Conservation (phyloP, 2,888 invertebrate species). For the Drosophila mulleri region DNA sequence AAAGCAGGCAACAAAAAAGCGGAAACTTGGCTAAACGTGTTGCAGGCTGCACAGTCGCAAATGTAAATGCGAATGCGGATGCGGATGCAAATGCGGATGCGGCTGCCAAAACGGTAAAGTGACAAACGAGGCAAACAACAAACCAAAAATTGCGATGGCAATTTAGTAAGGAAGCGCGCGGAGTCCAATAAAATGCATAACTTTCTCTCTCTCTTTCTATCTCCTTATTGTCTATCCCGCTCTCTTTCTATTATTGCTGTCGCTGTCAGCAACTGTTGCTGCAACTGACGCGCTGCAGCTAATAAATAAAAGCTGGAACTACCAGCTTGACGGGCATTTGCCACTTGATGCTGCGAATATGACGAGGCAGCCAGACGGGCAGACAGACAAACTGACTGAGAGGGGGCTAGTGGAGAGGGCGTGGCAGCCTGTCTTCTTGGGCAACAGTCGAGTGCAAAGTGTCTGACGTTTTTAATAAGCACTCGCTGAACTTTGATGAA, state of each 20-base stretch:
- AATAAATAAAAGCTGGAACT: constrained; percentile 48
- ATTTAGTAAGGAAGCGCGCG: neutral
- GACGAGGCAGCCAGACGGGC: constrained; percentile 30
- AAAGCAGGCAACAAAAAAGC: constrained; percentile 55
- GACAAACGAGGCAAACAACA: constrained; percentile 23
- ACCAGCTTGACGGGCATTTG: constrained; percentile 40
- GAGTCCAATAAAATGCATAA: neutral
- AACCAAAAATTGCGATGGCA: constrained; percentile 26
- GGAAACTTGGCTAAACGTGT: constrained; percentile 30
- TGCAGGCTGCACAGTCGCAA: constrained; percentile 27
- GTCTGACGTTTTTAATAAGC: constrained; percentile 65
- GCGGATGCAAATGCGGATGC: constrained; percentile 2
- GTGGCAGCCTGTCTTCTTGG: constrained; percentile 23
- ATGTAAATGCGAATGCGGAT: neutral
- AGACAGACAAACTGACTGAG: neutral
- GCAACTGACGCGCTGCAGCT: constrained; percentile 27
- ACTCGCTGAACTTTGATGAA: constrained; percentile 69
- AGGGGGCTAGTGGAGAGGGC: neutral
- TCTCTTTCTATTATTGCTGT: neutral
- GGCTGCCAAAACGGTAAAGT: constrained; percentile 28
- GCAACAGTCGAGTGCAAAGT: constrained; percentile 22
- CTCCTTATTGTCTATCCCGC: no score
- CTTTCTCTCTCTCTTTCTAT: neutral
- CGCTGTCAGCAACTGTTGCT: constrained; percentile 18
- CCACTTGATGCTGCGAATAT: constrained; percentile 43